phyloP scores from a whole-genome alignment of 1,140 invertebrate species.

The Colletes latitarsis region DNA sequence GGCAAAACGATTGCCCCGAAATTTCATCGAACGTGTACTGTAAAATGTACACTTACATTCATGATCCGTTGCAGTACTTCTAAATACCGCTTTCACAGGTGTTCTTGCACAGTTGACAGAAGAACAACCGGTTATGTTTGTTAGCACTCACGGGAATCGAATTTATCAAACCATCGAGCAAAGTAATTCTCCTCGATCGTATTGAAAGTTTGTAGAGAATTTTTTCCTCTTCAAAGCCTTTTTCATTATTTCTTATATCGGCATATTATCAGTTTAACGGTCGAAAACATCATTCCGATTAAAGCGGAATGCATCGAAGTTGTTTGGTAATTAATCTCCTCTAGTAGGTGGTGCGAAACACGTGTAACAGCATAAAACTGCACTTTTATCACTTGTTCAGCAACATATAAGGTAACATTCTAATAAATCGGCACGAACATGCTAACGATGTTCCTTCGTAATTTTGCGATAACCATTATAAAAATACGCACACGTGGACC shows the following conservation, averaged over 20 bases:
- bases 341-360: neutral
- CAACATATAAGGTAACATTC: slow-evolving; percentile 42
- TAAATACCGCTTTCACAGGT: slow-evolving; percentile 28
- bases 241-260: slow-evolving; percentile 41
- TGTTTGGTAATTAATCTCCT: neutral
- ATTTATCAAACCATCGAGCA: neutral
- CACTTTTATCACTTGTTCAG: slow-evolving; percentile 30
- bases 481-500: neutral
- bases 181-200: neutral
- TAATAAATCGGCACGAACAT: slow-evolving; percentile 34
- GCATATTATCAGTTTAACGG: slow-evolving; percentile 3
- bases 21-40: neutral
- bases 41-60: slow-evolving; percentile 58
- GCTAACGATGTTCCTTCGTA: neutral
- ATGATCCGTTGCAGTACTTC: slow-evolving; percentile 51
- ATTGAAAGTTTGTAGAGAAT: neutral
- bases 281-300: neutral
- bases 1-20: neutral
- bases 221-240: slow-evolving; percentile 28
- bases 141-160: neutral
- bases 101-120: slow-evolving; percentile 26
- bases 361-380: slow-evolving; percentile 14
- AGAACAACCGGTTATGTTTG: neutral
- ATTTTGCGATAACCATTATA: neutral
- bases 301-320: neutral